Percentiles rank a stretch among this genome's conserved stretches.
Evolutionary conservation across 2,113 vertebrate genomes (phyloP).

Genomic region (Leucosticte australis): DNA sequence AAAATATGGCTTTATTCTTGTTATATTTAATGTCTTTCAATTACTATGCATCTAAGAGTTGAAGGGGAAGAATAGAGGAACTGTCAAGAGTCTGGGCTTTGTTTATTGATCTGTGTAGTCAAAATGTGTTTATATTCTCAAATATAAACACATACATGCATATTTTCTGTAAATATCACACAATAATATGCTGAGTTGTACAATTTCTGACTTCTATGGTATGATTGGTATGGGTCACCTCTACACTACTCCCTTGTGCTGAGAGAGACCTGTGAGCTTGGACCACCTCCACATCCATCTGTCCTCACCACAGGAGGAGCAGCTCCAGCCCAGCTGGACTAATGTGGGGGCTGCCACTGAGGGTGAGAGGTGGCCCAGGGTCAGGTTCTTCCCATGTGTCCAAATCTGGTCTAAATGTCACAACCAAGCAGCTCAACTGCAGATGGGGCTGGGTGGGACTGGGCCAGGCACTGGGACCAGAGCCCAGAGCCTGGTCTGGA

Average conservation of each 20-base stretch:
- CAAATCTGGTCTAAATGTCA: background rate
- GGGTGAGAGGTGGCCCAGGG: background rate
- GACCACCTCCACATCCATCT: background rate
- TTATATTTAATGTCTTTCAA: background rate
- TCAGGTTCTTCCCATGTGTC: background rate
- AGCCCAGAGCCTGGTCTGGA: background rate
- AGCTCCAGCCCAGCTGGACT: background rate
- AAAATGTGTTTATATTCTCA: background rate
- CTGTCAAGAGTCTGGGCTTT: background rate
- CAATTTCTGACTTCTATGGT: background rate
- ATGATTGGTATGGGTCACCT: background rate
- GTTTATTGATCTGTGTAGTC: background rate
- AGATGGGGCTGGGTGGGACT: background rate
- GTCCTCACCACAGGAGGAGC: background rate
- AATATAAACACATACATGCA: background rate
- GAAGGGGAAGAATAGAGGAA: background rate
- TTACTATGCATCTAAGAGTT: background rate
- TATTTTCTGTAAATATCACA: background rate
- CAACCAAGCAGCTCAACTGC: background rate
- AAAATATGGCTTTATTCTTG: background rate
- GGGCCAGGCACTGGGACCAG: background rate
- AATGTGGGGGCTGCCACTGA: accelerated
- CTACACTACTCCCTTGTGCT: background rate
- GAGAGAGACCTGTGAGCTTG: background rate
- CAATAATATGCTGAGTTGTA: background rate